Percentiles rank a stretch among this genome's conserved stretches.
These are phyloP conservation scores for Dryobates pubescens DNA, from an alignment of 2,797 vertebrate genomes.

Conservation along the genomic window DNA sequence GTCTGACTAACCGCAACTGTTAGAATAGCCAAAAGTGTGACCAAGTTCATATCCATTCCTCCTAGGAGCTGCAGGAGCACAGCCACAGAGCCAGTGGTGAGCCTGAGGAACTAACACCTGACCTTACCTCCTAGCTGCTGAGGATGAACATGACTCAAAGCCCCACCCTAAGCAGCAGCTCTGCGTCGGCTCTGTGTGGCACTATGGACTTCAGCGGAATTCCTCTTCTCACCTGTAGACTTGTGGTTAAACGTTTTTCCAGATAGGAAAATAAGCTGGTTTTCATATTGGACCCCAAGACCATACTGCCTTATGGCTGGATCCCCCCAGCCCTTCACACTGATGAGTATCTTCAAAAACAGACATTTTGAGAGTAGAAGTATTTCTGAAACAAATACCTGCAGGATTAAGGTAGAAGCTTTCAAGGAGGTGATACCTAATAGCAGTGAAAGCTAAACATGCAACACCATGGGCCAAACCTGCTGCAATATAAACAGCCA, in stretches of 20 bases:
- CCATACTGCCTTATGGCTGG: fast-evolving
- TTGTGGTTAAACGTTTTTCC: fast-evolving
- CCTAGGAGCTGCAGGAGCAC: not conserved
- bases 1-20: not conserved
- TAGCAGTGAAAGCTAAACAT: fast-evolving
- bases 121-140: not conserved
- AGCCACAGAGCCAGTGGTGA: not conserved
- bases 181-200: fast-evolving
- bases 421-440: too few species aligned
- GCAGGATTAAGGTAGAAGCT: not conserved
- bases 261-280: not conserved
- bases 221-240: not conserved
- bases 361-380: not conserved
- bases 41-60: conserved; percentile 43
- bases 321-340: not conserved
- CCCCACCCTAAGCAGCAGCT: conserved; percentile 55
- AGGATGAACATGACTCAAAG: not conserved
- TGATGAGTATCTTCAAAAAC: not conserved
- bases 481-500: not conserved
- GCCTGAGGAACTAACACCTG: not conserved
- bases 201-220: not conserved
- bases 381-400: not conserved
- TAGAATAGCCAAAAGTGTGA: conserved; percentile 5
- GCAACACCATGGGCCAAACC: not conserved
- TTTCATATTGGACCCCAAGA: not conserved